Conservation (phyloP, 2,888 invertebrate species). For the Scrobipalpa costella region DNA sequence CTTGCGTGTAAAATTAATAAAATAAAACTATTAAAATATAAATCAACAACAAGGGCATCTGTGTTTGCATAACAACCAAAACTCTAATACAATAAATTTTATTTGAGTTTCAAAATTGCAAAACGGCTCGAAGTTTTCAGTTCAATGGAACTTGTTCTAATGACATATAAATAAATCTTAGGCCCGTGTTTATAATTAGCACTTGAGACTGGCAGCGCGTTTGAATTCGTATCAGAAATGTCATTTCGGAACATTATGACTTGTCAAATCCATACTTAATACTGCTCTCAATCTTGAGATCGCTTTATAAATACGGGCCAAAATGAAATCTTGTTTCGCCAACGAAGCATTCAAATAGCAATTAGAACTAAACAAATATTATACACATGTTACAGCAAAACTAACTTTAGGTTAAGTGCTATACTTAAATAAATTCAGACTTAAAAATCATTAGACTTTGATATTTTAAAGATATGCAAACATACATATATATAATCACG, state of each 20-base stretch:
- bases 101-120: slow-evolving; percentile 22
- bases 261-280: too few species aligned
- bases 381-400: background rate
- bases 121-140: slow-evolving; percentile 1
- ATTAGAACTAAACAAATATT: background rate
- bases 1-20: background rate
- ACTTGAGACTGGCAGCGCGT: too few species aligned
- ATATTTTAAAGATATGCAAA: too few species aligned
- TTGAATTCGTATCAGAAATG: too few species aligned
- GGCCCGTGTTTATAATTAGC: too few species aligned
- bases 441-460: too few species aligned
- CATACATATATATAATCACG: too few species aligned
- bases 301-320: too few species aligned
- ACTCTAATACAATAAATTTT: slow-evolving; percentile 30
- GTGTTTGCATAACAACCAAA: slow-evolving; percentile 9
- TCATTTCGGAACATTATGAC: too few species aligned
- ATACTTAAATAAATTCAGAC: background rate
- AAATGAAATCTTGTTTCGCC: background rate
- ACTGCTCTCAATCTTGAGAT: too few species aligned
- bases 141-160: background rate
- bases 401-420: background rate
- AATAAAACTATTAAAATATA: background rate
- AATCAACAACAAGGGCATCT: background rate
- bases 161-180: background rate
- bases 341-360: background rate